Evolutionary conservation across 2,888 invertebrate species (phyloP).

Genomic region (Ethmia dodecea): DNA sequence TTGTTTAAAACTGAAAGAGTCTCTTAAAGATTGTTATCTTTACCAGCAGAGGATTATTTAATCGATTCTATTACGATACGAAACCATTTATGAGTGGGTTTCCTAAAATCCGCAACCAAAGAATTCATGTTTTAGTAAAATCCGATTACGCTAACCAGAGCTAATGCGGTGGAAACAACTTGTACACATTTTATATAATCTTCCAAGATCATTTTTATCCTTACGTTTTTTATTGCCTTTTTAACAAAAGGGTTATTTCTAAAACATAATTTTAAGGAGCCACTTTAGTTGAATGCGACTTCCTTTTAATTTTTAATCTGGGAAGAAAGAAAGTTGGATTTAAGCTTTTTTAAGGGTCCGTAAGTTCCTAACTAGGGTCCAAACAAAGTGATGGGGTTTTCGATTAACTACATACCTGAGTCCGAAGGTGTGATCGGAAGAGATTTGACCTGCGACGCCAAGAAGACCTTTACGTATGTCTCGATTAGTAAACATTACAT

Average conservation of each 20-base stretch:
- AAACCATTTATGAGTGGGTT: no score
- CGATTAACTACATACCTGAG: not conserved
- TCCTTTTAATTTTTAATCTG: constrained; percentile 17
- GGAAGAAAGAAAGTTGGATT: constrained; percentile 10
- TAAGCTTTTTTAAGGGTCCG: constrained; percentile 18
- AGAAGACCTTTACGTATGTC: no score
- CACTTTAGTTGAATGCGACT: constrained; percentile 15
- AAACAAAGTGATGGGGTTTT: constrained; percentile 22
- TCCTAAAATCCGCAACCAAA: constrained; percentile 27
- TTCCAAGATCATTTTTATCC: constrained; percentile 24
- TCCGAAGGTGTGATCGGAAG: no score
- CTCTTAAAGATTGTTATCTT: no score
- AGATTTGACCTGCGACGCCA: no score
- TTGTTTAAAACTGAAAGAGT: no score
- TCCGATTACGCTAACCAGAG: constrained; percentile 42
- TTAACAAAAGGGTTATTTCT: constrained; percentile 17
- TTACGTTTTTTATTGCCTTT: constrained; percentile 13
- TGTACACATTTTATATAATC: constrained; percentile 30
- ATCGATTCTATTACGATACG: no score
- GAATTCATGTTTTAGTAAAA: no score
- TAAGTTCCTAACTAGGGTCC: constrained; percentile 36
- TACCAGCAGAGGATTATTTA: no score
- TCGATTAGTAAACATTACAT: no score
- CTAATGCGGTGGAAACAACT: constrained; percentile 42
- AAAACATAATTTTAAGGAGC: constrained; percentile 18